A percentile compares a stretch with the other conserved stretches of the same genome.
These are phyloP conservation scores for Bilobella aurantiaca DNA, from an alignment of 1,140 invertebrate genomes.

Conservation along the genomic window DNA sequence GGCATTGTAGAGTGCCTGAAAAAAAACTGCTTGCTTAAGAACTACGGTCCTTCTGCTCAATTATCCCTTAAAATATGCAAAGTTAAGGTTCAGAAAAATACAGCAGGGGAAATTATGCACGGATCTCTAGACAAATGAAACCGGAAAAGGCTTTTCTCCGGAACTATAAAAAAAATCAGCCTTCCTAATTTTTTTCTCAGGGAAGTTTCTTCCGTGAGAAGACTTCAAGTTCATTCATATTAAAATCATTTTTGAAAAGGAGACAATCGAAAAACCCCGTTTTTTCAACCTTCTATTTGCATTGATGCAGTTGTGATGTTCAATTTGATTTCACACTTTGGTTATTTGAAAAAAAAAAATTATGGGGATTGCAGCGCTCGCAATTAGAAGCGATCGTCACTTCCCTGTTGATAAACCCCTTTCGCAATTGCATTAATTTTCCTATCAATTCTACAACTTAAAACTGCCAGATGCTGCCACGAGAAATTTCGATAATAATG, in stretches of 20 bases:
- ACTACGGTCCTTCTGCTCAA: background rate
- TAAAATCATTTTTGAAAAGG: background rate
- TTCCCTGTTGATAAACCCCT: too few relatives aligned
- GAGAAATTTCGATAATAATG: too few relatives aligned
- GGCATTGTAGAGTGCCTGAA: background rate
- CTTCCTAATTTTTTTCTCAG: background rate
- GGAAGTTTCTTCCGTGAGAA: background rate
- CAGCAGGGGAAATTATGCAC: background rate
- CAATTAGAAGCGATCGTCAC: too few relatives aligned
- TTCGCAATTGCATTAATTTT: too few relatives aligned
- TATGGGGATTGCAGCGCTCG: too few relatives aligned
- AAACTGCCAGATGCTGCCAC: too few relatives aligned
- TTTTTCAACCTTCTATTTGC: background rate
- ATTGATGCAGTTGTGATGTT: too few relatives aligned
- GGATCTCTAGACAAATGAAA: background rate
- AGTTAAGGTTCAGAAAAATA: background rate
- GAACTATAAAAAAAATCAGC: background rate
- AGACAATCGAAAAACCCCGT: background rate
- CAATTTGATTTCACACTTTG: conserved; percentile 13
- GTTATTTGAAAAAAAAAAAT: too few relatives aligned
- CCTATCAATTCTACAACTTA: too few relatives aligned
- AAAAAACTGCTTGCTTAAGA: background rate
- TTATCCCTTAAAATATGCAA: conserved; percentile 3
- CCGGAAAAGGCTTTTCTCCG: background rate
- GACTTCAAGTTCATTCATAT: background rate